These are phyloP conservation scores for Cavia porcellus DNA, from an alignment of 2,113 vertebrate genomes.

Conservation along the genomic window DNA sequence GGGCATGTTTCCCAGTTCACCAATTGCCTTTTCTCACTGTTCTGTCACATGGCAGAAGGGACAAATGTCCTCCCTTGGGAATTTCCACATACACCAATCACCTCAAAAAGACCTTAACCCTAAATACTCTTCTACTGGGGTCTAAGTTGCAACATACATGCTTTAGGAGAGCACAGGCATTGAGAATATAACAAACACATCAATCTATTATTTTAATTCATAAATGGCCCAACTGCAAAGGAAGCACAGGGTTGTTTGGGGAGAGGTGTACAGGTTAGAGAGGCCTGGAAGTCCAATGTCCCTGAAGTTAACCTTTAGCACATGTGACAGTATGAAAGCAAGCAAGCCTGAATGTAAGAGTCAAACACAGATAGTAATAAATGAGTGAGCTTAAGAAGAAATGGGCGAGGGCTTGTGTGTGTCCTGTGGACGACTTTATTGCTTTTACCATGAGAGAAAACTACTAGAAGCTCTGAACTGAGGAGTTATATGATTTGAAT, in stretches of 20 bases:
- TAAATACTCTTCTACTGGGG: background rate
- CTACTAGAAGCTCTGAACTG: background rate
- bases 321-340: background rate
- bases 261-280: rapidly evolving
- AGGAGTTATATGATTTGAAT: background rate
- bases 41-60: background rate
- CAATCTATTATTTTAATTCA: background rate
- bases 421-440: background rate
- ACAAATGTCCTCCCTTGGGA: background rate
- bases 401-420: rapidly evolving
- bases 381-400: background rate
- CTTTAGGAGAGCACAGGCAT: background rate
- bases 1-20: background rate
- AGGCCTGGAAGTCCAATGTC: background rate
- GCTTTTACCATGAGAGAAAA: background rate
- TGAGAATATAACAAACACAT: background rate
- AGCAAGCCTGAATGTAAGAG: background rate
- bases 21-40: background rate
- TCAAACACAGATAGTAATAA: too few species aligned
- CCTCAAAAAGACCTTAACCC: background rate
- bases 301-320: background rate
- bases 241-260: background rate
- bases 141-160: background rate
- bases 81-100: background rate
- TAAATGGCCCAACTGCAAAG: background rate